Evolutionary conservation across 2,888 invertebrate genomes (phyloP), one percentile per base, ranked within the genome.

Genomic region (Melieria omissa): DNA sequence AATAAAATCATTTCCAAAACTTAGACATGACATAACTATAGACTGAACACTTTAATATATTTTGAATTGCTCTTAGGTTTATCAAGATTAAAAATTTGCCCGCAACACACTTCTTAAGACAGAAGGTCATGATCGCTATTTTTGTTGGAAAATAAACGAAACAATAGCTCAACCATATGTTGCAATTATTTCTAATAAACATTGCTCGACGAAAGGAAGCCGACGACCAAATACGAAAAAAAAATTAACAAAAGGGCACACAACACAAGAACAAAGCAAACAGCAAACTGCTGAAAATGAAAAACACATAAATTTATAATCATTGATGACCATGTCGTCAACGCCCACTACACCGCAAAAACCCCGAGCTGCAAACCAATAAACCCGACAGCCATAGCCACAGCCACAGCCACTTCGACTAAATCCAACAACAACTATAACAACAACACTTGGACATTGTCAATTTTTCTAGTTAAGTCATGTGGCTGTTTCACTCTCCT

Each of bases 331-430:
- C 75, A 72, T 83, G 82, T 83, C 77, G 78, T 66, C 58, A 75
- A 82, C 83, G 83, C 83, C 83, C 78, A 75, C 79, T 76, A 74
- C 70, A 77, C 76, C 75, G 74, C 77, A 71, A 74, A 74, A 74
- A 73, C 72, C 29, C 29, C 29, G 29, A 29, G 29, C 29, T 29
- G 29, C 29, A 29, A 29, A 29, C 29, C 29, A 29, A 29, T 29
- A 29, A 29, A 29, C 29, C 29, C 29, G 29, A 29, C 29, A 29
- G 29, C 29, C 29, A 29, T 29, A 29, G 29, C 29, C 29, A 29
- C 29, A 29, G 29, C 29, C 29, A 29, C 29, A 29, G 29, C 29
- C 29, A 29, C 29, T 29, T 29, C 29, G 2, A 29, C 29, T 29
- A 52, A 46, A 54, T 62, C 65, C 63, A 66, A 14, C 55, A 29